These are phyloP conservation scores for Crotalus tigris DNA, from an alignment of 2,113 vertebrate genomes.

Conservation along the genomic window DNA sequence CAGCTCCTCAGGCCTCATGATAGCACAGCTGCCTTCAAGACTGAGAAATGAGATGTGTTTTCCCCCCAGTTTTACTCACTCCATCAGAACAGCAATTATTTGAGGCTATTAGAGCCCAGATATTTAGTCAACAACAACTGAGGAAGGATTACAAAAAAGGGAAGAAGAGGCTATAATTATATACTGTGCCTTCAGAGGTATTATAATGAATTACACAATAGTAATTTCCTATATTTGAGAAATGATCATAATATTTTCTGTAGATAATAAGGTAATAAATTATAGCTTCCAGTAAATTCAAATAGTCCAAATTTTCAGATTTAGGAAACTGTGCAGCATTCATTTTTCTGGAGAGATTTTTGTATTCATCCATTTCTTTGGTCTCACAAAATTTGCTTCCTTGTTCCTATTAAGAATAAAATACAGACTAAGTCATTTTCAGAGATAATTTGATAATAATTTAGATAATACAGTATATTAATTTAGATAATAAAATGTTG, in stretches of 20 bases:
- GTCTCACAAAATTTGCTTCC: conserved; percentile 15
- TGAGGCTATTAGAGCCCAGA: background rate
- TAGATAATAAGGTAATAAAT: background rate
- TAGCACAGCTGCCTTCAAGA: background rate
- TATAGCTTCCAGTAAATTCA: background rate
- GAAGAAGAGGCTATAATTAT: background rate
- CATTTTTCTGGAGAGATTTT: background rate
- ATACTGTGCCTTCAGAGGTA: background rate
- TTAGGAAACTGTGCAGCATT: conserved; percentile 22
- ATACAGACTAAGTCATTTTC: conserved; percentile 24
- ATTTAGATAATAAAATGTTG: background rate
- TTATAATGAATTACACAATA: background rate
- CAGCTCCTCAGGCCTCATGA: background rate
- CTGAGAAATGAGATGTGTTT: background rate
- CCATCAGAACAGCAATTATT: background rate
- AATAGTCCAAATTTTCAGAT: conserved; percentile 7
- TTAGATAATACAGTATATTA: background rate
- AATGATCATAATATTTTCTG: background rate
- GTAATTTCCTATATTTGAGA: background rate
- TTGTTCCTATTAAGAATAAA: conserved; percentile 53
- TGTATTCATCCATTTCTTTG: conserved; percentile 10
- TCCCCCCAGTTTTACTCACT: background rate
- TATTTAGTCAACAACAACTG: background rate
- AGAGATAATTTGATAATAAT: background rate
- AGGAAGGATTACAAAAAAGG: background rate